Evolutionary conservation across 2,888 invertebrate genomes (phyloP), one percentile per base, ranked within the genome.

Genomic region (Allacma fusca): DNA sequence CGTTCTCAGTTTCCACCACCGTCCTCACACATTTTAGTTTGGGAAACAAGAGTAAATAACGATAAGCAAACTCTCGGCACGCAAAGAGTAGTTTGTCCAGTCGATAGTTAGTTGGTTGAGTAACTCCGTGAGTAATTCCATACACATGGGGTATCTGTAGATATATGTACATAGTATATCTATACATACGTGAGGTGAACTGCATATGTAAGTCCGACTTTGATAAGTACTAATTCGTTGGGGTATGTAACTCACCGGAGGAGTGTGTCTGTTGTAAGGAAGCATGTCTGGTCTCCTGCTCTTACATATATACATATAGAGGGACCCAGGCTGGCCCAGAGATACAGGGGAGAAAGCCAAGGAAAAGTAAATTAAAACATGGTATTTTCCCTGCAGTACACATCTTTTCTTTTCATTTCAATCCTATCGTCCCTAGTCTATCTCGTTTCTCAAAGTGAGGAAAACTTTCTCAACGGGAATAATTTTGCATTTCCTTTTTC

Each of bases 81-180:
- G 50, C 50, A 50, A 50, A 50, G 50, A 50, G 19, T 50, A 12
- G 9, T 16, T 50, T 50, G 50, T 50, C 50, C 50, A 50, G 50
- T 50, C 50, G 50, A 50, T 50, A 19, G 50, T 50, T 50, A 50
- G 50, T n/a, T 50, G 50, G 19, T 50, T 50, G 50, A 50, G 50
- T 50, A 50, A 50, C 50, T 50, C 19, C 16, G 7, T 50, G 50
- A 50, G 50, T 50, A 50, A 50, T 50, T 50, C 50, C n/a, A 13
- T 50, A 9, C 34, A 34, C 34, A 34, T 9, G 4, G 4, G 4
- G 34, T 34, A 34, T 34, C 34, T 7, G 34, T 34, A 9, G 4
- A 34, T 34, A 34, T 34, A 34, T 34, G 34, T 34, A 7, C 34
- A 34, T 34, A 34, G 34, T 9, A 34, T 34, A 9, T n/a, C n/a